Evolutionary conservation across 2,113 vertebrate species (phyloP), one percentile per base, ranked within the genome.

Genomic region (Pygoscelis antarcticus): DNA sequence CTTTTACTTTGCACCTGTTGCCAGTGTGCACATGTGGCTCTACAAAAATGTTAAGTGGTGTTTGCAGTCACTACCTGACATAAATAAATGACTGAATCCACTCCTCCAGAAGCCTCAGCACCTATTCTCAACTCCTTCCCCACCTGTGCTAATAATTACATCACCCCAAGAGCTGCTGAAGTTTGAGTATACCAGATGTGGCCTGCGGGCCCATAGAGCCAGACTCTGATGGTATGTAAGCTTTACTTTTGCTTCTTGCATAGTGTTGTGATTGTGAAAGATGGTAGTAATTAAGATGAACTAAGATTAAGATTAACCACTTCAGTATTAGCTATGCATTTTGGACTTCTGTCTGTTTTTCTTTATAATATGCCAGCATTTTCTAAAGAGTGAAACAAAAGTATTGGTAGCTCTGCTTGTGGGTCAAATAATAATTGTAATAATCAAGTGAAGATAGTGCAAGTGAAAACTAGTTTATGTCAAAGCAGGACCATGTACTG

Each of bases 91-190:
- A 77, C 62, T 62, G 26, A 80, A 83, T 72, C 36, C 36, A 23
- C 40, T 93, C 70, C 19, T 89, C 61, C 49, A 88, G 91, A 70
- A 91, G 62, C 78, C 84, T 69, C 58, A 68, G 84, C 74, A 60
- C 74, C 74, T 69, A 38, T 64, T 96, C 61, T 42, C 77, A 85
- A 19, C 42, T 94, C 66, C 51, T 85, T 95, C 29, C 46, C 80
- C 96, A 94, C 22, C 80, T 96, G 87, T 93, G 84, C 93, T 93
- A 96, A 96, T 89, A 95, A 82, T 93, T 79, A 84, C 84, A 49
- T 96, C 84, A 89, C 44, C 87, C 66, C 38, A 60, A 29, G 29
- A 75, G 80, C 65, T 65, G 65, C 83, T 87, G 61, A 26, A 38
- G 52, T 29, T 54, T 64, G 20, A 44, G 19, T 7, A 27, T 32